phyloP scores from a whole-genome alignment of 23 tunicate genomes.

The Trididemnum clinides region DNA sequence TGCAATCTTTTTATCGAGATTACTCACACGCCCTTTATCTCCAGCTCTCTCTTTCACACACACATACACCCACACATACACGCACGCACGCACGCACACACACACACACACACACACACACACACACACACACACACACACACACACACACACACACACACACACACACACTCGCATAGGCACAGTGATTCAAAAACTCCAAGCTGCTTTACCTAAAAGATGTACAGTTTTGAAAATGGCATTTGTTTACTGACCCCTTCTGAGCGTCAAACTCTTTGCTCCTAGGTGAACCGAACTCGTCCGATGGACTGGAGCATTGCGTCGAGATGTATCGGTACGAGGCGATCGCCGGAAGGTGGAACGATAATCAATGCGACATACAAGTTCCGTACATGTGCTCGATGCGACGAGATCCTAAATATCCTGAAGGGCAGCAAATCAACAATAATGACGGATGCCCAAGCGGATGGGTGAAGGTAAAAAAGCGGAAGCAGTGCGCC shows the following conservation, averaged over 20 bases:
- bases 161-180: no score
- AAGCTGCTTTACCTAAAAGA: no score
- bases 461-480: slow-evolving; percentile 80
- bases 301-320: slow-evolving; percentile 72
- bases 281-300: slow-evolving; percentile 88
- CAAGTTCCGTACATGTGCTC: slow-evolving; percentile 61
- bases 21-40: no score
- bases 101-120: no score
- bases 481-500: background rate
- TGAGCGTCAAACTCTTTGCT: background rate
- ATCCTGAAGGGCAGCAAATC: slow-evolving; percentile 50
- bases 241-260: background rate
- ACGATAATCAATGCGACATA: slow-evolving; percentile 68
- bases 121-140: no score
- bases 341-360: slow-evolving; percentile 75
- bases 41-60: no score
- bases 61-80: no score
- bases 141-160: no score
- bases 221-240: no score
- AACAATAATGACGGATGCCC: slow-evolving; percentile 68
- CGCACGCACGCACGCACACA: no score
- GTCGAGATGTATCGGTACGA: slow-evolving; percentile 78
- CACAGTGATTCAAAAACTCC: no score
- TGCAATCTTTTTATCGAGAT: no score
- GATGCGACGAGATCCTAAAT: slow-evolving; percentile 58